Percentiles rank a stretch among this genome's conserved stretches.
Conservation (phyloP, 2,888 invertebrate species). For the Tinea semifulvella region DNA sequence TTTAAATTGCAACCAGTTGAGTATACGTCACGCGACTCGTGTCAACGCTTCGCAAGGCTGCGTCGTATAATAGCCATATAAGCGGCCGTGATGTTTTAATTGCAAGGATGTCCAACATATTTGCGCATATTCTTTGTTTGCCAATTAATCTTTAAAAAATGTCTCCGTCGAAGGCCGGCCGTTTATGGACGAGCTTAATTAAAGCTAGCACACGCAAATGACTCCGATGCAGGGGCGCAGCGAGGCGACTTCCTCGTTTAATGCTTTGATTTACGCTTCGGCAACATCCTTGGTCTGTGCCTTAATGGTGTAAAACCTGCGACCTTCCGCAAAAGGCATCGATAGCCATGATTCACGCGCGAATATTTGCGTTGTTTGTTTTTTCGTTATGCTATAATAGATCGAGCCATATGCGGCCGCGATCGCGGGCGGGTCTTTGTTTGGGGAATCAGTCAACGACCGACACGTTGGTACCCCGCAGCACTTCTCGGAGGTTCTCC, state of each 20-base stretch:
- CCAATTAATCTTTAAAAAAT: conserved; percentile 19
- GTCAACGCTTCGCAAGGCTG: not conserved
- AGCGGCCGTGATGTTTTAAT: conserved; percentile 9
- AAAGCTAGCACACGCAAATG: conserved; percentile 35
- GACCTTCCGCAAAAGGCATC: conserved; percentile 48
- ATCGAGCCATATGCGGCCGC: conserved; percentile 28
- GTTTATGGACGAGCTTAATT: conserved; percentile 45
- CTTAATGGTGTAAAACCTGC: conserved; percentile 30
- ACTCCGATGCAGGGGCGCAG: conserved; percentile 18
- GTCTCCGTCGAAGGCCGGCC: conserved; percentile 38
- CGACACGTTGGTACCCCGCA: conserved; percentile 25
- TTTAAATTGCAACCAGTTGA: not conserved
- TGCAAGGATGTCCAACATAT: conserved; percentile 3
- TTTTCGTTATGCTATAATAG: conserved; percentile 31
- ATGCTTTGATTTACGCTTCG: conserved; percentile 45
- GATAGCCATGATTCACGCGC: conserved; percentile 36
- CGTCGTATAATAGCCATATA: conserved; percentile 9
- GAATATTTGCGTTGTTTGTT: conserved; percentile 32
- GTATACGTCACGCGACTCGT: conserved; percentile 2
- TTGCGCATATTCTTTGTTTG: conserved; percentile 11
- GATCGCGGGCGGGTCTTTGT: conserved; percentile 28
- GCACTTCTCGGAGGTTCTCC: conserved; percentile 25
- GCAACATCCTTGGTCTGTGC: conserved; percentile 34
- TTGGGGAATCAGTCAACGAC: conserved; percentile 47
- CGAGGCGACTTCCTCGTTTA: conserved; percentile 23